These are phyloP conservation scores for Lutraria rhynchaena DNA, from an alignment of 1,140 invertebrate genomes.

Conservation along the genomic window DNA sequence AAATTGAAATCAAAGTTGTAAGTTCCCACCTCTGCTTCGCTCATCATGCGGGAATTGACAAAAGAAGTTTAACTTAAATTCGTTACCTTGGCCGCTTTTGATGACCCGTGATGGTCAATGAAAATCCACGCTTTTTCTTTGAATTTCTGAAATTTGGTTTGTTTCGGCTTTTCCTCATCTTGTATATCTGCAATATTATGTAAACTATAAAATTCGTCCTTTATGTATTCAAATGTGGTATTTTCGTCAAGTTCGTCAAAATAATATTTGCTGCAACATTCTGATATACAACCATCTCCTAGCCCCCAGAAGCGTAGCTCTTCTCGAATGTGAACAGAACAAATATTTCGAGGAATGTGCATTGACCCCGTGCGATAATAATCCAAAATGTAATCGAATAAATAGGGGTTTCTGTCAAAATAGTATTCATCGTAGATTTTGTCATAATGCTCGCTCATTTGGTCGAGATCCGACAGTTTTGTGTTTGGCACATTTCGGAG, in stretches of 20 bases:
- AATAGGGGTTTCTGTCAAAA: conserved; percentile 50
- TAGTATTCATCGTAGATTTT: conserved; percentile 13
- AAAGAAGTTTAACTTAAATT: too few relatives aligned
- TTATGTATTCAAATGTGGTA: conserved; percentile 44
- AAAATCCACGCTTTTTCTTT: conserved; percentile 35
- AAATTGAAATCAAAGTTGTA: too few relatives aligned
- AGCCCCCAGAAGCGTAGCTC: conserved; percentile 49
- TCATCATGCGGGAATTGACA: too few relatives aligned
- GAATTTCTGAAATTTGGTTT: conserved; percentile 13
- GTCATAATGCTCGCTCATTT: conserved; percentile 45
- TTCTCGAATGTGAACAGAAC: conserved; percentile 20
- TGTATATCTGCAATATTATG: conserved; percentile 1
- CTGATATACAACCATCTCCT: conserved; percentile 31
- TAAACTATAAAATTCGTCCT: conserved; percentile 52
- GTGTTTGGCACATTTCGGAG: conserved; percentile 43
- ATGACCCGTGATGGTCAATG: conserved; percentile 48
- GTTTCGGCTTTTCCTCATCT: not conserved
- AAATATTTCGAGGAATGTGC: conserved; percentile 42
- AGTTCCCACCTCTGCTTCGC: too few relatives aligned
- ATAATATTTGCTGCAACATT: conserved; percentile 52
- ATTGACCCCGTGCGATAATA: conserved; percentile 40
- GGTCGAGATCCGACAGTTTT: conserved; percentile 14
- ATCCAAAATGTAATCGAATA: conserved; percentile 45
- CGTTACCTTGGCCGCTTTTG: conserved; percentile 36
- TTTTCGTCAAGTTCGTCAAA: conserved; percentile 38